Evolutionary conservation across 2,888 invertebrate genomes (phyloP), one percentile per base, ranked within the genome.

Genomic region (Pogonocherus hispidulus): DNA sequence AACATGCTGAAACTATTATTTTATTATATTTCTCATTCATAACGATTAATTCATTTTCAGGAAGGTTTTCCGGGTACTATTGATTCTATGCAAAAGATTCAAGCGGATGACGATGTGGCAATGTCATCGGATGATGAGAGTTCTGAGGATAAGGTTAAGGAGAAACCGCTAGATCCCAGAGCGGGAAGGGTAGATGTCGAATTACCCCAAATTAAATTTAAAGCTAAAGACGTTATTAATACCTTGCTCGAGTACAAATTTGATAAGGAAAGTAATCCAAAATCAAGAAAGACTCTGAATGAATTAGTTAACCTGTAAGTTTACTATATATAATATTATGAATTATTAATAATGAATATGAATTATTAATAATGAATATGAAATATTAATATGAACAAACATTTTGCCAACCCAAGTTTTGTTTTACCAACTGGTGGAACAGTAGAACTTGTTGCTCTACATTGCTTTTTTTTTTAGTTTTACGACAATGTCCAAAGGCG

Each of bases 171-270:
- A 22, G 96, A 96, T 87, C 95, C 95, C 0, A 88, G 95, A 52
- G 95, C 95, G 1, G 96, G 95, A 0, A 88, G 89, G 63, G 92
- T 95, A 0, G 88, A 94, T 85, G 94, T 94, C 2, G 87, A 88
- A 52, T 88, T 96, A 73, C 89, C 92, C 0, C 89, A 91, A 73
- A 84, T 96, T 59, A 88, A 89, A 6, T 91, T 94, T 35, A 89
- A 92, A 74, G 88, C 91, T 0, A 80, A 83, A 22, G 81, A 86
- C 49, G 83, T 95, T 3, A 88, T 89, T 0, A 81, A 85, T 1
- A 84, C 89, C 75, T 80, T 94, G 47, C 83, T 87, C 2, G 80
- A 84, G 1, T 80, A 88, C 64, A 85, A 88, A 83, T 86, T 86
- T 80, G 82, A 87, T 63, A 77, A 87, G 72, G 83, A 84, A 3